Evolutionary conservation across 2,113 vertebrate genomes (phyloP).

Genomic region (Cavia porcellus): DNA sequence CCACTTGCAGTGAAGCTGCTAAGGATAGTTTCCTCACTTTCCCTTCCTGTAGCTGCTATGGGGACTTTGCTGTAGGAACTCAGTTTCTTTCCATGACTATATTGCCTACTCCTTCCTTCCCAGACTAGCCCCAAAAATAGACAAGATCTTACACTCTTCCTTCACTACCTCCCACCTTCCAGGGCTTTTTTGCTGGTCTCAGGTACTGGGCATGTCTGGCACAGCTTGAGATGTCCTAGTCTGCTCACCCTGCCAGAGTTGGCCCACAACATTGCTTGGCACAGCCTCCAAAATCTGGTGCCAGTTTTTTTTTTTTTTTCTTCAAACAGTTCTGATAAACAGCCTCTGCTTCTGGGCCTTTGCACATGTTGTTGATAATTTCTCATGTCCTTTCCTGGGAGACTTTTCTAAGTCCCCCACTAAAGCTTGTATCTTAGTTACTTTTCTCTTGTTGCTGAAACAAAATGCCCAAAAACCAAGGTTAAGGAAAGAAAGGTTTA

Average conservation of each 20-base stretch:
- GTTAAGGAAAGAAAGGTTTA: neutral
- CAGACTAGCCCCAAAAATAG: neutral
- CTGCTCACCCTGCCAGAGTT: neutral
- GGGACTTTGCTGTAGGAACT: neutral
- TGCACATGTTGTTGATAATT: neutral
- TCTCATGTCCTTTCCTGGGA: neutral
- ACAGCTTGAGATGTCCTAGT: neutral
- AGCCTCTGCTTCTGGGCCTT: neutral
- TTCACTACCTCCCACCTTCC: neutral
- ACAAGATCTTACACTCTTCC: neutral
- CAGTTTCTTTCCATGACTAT: neutral
- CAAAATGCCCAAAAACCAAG: neutral
- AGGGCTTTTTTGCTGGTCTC: neutral
- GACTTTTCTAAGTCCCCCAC: neutral
- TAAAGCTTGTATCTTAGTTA: neutral
- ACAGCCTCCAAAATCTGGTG: no score
- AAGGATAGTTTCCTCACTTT: no score
- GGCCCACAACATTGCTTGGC: neutral
- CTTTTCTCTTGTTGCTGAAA: neutral
- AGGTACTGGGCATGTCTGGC: neutral
- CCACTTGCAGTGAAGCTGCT: neutral
- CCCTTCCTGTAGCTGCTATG: neutral
- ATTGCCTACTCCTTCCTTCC: neutral
- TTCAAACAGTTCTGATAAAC: constrained; percentile 1
- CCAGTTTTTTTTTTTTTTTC: neutral